Percentiles rank a stretch among this genome's conserved stretches.
Conservation (phyloP, 2,888 invertebrate species). For the Dynastes tityus region DNA sequence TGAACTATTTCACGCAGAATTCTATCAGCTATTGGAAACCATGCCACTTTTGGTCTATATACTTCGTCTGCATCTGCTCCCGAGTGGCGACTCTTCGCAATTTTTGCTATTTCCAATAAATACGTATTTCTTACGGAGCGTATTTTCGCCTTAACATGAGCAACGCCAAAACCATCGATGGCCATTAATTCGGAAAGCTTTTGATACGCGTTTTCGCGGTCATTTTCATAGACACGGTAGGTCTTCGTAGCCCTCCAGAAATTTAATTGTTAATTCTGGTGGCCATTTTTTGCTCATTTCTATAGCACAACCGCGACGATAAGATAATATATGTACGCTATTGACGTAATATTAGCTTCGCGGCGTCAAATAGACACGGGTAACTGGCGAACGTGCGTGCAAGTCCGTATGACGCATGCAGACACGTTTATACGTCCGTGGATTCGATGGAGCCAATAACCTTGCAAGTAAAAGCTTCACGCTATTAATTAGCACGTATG, state of each 20-base stretch:
- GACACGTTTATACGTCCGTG: too few relatives aligned
- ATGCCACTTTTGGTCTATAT: conserved; percentile 63
- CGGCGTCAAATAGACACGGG: too few relatives aligned
- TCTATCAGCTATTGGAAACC: conserved; percentile 64
- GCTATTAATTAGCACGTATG: too few relatives aligned
- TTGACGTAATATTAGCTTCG: too few relatives aligned
- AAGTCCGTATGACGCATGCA: too few relatives aligned
- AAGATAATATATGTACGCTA: too few relatives aligned
- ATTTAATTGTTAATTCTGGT: conserved; percentile 55
- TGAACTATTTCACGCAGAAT: conserved; percentile 65
- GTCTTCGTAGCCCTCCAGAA: conserved; percentile 63
- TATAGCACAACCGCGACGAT: too few relatives aligned
- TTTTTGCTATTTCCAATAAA: background rate
- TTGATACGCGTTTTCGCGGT: conserved; percentile 61
- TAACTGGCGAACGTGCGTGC: too few relatives aligned
- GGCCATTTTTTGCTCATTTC: conserved; percentile 4
- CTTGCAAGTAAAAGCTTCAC: too few relatives aligned
- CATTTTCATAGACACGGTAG: conserved; percentile 64
- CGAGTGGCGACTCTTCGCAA: conserved; percentile 59
- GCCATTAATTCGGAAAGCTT: conserved; percentile 23
- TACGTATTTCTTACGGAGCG: background rate
- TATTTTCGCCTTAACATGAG: conserved; percentile 2
- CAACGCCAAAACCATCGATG: background rate
- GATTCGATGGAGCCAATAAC: too few relatives aligned
- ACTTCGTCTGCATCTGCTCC: conserved; percentile 57